Evolutionary conservation across 1,140 invertebrate genomes (phyloP), one percentile per base, ranked within the genome.

Genomic region (Apis cerana): DNA sequence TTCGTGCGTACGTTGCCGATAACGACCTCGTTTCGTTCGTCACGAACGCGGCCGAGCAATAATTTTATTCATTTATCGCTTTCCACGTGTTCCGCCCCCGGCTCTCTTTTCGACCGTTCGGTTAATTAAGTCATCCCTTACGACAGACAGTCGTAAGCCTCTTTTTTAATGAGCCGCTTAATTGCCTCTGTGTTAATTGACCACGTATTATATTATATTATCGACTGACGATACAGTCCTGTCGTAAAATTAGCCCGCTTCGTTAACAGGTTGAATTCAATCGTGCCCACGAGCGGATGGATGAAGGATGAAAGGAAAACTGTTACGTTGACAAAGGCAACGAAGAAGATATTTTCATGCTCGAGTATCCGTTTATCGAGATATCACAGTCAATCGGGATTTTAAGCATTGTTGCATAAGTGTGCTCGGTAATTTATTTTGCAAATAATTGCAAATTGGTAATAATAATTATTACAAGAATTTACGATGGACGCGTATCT

Each of bases 21-120:
- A 67, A 85, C 58, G 48, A 27, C 9, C 65, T 65, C 59, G 33
- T 33, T 33, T 69, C 65, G 43, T 58, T 56, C 65, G 79, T 81
- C 33, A 71, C 21, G 56, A 59, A 75, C 48, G 23, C 19, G 56
- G 27, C 33, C 12, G 56, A 21, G 50, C 33, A 62, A 82, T 74
- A 65, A 21, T 71, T 74, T 83, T 61, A 81, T 54, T 59, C 74
- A 85, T 83, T 83, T 77, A 62, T 48, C 56, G 81, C 74, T 19
- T 58, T 58, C 27, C 64, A 62, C 68, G 71, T 72, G 70, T 61
- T 67, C 77, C 52, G 56, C 62, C 61, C 54, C 54, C 76, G 61
- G 67, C 56, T 9, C 43, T 59, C 56, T 59, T 59, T 58, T 54
- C 64, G 52, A 13, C 27, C 2, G 43, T 77, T 77, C 68, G 19